Evolutionary conservation across 35 echinoderm and acorn worm genomes (phyloP).

Genomic region (Diadema setosum): DNA sequence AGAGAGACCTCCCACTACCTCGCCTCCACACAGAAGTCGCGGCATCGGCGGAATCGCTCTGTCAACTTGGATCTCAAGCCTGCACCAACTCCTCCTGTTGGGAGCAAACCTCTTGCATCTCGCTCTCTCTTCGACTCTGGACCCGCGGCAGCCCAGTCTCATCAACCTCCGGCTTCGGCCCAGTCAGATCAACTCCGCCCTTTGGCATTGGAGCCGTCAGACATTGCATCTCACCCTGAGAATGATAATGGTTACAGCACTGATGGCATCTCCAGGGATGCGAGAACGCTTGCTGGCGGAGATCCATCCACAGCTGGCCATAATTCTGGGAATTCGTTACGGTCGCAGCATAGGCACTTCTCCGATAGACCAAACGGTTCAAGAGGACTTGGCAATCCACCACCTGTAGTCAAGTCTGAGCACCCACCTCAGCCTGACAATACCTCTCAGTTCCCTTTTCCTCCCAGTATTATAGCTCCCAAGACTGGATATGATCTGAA

Average conservation of each 20-base stretch:
- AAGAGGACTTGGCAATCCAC: too few relatives aligned
- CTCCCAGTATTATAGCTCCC: too few relatives aligned
- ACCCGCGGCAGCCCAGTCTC: neutral
- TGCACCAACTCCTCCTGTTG: neutral
- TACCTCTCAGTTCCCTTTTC: too few relatives aligned
- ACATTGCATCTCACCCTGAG: neutral
- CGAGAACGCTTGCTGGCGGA: neutral
- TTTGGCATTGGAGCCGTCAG: neutral
- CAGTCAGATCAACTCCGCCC: too few relatives aligned
- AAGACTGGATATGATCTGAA: too few relatives aligned
- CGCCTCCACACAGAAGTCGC: conserved; percentile 27
- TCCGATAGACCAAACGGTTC: too few relatives aligned
- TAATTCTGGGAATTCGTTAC: too few relatives aligned
- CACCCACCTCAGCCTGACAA: too few relatives aligned
- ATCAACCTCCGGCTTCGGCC: neutral
- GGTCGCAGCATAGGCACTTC: too few relatives aligned
- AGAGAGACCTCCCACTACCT: conserved; percentile 49
- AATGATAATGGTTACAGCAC: neutral
- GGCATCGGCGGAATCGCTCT: conserved; percentile 34
- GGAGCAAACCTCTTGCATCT: neutral
- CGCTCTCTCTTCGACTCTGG: neutral
- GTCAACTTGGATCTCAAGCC: neutral
- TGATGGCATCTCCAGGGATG: neutral
- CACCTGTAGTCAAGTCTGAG: too few relatives aligned
- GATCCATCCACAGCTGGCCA: neutral